Percentiles rank a stretch among this genome's conserved stretches.
Evolutionary conservation across 2,797 vertebrate genomes (phyloP).

Genomic region (Choloepus didactylus): DNA sequence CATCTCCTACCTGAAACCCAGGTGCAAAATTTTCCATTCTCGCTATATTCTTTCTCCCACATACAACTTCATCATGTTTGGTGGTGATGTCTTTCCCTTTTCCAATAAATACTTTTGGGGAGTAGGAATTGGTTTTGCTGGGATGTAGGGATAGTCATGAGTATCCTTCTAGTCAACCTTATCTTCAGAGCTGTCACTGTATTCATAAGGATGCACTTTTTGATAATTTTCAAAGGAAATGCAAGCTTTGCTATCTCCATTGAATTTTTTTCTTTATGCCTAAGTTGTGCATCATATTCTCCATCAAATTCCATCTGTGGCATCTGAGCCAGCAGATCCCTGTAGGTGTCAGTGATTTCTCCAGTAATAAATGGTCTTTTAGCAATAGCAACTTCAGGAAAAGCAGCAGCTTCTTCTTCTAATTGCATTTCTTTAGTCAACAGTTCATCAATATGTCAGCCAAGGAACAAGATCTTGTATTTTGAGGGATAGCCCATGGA

Average conservation of each 20-base stretch:
- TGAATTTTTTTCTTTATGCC: constrained; percentile 97
- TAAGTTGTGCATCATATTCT: constrained; percentile 96
- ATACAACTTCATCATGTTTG: constrained; percentile 96
- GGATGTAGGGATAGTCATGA: constrained; percentile 94
- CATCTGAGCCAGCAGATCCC: constrained; percentile 97
- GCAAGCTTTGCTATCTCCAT: constrained; percentile 98
- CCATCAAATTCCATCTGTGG: constrained; percentile 98
- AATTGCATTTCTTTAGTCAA: constrained; percentile 94
- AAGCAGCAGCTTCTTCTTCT: constrained; percentile 91
- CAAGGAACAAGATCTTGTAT: constrained; percentile 91
- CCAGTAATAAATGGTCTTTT: constrained; percentile 88
- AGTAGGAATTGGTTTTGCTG: constrained; percentile 94
- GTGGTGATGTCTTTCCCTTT: constrained; percentile 99
- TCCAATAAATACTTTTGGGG: constrained; percentile 94
- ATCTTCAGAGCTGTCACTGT: constrained; percentile 98
- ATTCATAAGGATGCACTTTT: constrained; percentile 96
- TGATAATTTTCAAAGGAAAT: constrained; percentile 99
- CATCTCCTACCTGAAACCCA: constrained; percentile 88
- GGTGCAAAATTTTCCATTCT: constrained; percentile 99
- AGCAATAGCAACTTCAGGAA: constrained; percentile 88
- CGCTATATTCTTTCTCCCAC: constrained; percentile 97
- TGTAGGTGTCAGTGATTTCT: constrained; percentile 92
- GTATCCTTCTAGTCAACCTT: constrained; percentile 99
- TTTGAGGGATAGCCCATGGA: constrained; percentile 90
- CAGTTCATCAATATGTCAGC: constrained; percentile 97